Base-by-base conservation (phyloP, 2,888 invertebrate species). In the Melinaea menophilus region DNA sequence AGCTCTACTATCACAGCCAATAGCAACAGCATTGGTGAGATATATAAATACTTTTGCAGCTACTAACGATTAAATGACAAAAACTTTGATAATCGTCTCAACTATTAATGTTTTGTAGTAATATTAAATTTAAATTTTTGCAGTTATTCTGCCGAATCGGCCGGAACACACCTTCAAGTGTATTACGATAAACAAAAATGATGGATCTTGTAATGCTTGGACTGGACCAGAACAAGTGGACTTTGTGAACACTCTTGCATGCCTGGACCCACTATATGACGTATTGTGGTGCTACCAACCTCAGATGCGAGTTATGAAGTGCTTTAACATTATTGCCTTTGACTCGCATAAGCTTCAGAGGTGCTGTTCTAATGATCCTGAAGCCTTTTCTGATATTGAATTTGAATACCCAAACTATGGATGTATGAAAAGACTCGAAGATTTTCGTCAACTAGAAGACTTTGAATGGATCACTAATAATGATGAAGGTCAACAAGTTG, bases 261-360 rank as follows among this genome's bases (percentile, higher is more conserved):
- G 95, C 75, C 91, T 99, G 74, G 99, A 99, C 88, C 97, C 98
- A 0, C 92, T 95, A 60, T 98, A 98, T 84, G 97, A 98, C 84
- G 95, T 98, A 0, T 90, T 99, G 2, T 99, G 99, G 99, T 95
- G 97, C 73, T 99, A 95, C 73, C 93, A 95, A 79, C 94, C 95
- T 0, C 88, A 92, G 37, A 94, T 84, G 81, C 84, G 88, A 57
- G 80, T 92, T 46, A 91, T 97, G 73, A 92, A 92, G 63, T 96
- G 96, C 76, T 97, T 95, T 85, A 98, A 97, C 82, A 94, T 97
- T 4, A 92, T 97, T 58, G 95, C 95, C 0, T 94, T 95, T 59
- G 97, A 97, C 78, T 93, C 92, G 0, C 86, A 88, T 64, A 86
- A 86, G 68, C 73, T 86, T 1, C 87, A 86, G 55, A 76, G 84